Percentiles rank a stretch among this genome's conserved stretches.
Evolutionary conservation across 1,140 invertebrate genomes (phyloP).

Genomic region (Conopomorpha cramerella): DNA sequence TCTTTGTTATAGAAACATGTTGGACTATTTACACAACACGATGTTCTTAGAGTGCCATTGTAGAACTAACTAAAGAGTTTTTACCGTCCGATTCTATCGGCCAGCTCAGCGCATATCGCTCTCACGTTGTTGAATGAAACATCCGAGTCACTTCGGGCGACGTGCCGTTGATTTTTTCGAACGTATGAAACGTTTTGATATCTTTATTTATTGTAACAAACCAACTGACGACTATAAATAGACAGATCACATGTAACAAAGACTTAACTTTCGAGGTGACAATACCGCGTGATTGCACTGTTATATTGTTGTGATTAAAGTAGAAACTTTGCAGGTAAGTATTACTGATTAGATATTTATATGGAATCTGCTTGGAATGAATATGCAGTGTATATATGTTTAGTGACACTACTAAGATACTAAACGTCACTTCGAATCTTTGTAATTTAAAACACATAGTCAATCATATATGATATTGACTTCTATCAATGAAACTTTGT

Average conservation of each 20-base stretch:
- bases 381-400: too few relatives aligned
- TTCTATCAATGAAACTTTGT: too few relatives aligned
- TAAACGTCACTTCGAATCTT: too few relatives aligned
- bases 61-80: constrained; percentile 38
- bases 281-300: constrained; percentile 45
- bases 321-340: too few relatives aligned
- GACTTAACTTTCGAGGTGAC: constrained; percentile 33
- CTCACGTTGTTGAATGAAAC: constrained; percentile 49
- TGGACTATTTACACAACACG: constrained; percentile 57
- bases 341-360: too few relatives aligned
- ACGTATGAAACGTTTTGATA: constrained; percentile 39
- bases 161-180: constrained; percentile 42
- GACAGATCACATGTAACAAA: constrained; percentile 30
- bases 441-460: too few relatives aligned
- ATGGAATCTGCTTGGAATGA: too few relatives aligned
- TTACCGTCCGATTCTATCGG: constrained; percentile 22
- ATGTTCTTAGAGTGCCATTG: constrained; percentile 31
- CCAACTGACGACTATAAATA: constrained; percentile 26
- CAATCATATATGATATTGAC: too few relatives aligned
- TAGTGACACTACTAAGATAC: too few relatives aligned
- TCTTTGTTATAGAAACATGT: constrained; percentile 58
- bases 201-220: too few relatives aligned
- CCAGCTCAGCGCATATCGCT: constrained; percentile 32
- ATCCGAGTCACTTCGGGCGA: constrained; percentile 38
- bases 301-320: too few relatives aligned